Base-by-base conservation (phyloP, 2,888 invertebrate genomes). In the Alsophila aescularia region DNA sequence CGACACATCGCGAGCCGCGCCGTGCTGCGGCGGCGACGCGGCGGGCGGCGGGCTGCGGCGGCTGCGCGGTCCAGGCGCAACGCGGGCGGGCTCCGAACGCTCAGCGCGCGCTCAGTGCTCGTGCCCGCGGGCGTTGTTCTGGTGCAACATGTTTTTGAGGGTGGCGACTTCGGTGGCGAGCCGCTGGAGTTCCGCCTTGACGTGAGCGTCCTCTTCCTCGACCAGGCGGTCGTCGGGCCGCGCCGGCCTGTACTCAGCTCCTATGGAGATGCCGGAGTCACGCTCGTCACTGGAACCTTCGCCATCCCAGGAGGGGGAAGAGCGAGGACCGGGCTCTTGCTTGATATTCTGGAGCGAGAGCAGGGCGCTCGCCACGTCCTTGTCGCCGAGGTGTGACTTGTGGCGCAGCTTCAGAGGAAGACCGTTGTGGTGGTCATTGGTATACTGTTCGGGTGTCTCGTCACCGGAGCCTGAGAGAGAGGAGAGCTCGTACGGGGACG, bases 121-220 rank as follows among this genome's bases (percentile, higher is more conserved):
- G 73, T 84, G 84, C 66, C 81, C 81, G 69, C 90, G 88, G 66
- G 81, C 62, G 73, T 90, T 93, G 70, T 94, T 94, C 70, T 94
- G 93, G 60, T 95, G 95, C 92, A 96, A 94, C 92, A 96, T 94
- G 74, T 95, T 95, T 82, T 98, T 97, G 6, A 98, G 94, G 64
- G 95, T 96, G 44, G 97, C 97, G 64, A 98, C 97, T 87, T 98
- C 98, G 0, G 96, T 96, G 29, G 98, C 97, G 16, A 98, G 93
- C 69, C 96, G 94, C 71, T 96, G 96, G 66, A 98, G 92, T 85
- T 98, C 96, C 2, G 95, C 95, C 79, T 97, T 96, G 10, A 98
- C 93, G 80, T 96, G 95, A 60, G 94, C 93, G 76, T 96, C 95
- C 64, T 94, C 94, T 64, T 95, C 94, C 43, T 93, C 93, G 2